Percentiles rank a stretch among this genome's conserved stretches.
Conservation (phyloP, 2,113 vertebrate genomes). For the Fulica atra region DNA sequence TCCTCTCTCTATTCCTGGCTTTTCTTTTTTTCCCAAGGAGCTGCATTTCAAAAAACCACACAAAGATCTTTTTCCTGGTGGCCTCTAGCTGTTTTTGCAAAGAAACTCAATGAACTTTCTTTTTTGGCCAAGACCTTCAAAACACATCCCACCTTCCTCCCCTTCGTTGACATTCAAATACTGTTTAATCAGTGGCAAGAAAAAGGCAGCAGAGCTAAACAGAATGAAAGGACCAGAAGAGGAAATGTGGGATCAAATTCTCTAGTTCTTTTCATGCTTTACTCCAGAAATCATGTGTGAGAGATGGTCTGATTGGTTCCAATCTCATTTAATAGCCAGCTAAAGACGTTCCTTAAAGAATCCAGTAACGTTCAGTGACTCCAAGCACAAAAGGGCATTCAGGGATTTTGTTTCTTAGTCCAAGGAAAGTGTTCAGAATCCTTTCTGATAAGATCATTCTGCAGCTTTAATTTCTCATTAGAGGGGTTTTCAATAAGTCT, state of each 20-base stretch:
- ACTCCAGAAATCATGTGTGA: constrained; percentile 34
- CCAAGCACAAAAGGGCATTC: constrained; percentile 70
- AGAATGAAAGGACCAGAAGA: constrained; percentile 25
- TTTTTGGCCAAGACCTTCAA: neutral
- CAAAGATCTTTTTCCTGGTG: neutral
- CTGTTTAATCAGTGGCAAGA: constrained; percentile 6
- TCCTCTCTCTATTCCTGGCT: neutral
- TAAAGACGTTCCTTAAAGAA: constrained; percentile 44
- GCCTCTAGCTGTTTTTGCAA: neutral
- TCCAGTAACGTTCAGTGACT: constrained; percentile 37
- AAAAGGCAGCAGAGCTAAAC: neutral
- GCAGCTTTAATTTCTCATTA: constrained; percentile 76
- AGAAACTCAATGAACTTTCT: neutral
- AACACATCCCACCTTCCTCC: constrained; percentile 20
- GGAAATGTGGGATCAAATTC: constrained; percentile 52
- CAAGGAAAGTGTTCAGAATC: constrained; percentile 54
- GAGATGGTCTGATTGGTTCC: constrained; percentile 52
- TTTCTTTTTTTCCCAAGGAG: neutral
- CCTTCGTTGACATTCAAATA: neutral
- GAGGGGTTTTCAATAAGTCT: constrained; percentile 55
- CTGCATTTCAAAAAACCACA: neutral
- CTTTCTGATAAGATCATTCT: constrained; percentile 61
- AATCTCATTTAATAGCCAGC: constrained; percentile 58
- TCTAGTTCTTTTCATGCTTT: constrained; percentile 52
- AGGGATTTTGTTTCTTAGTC: constrained; percentile 73